A percentile compares a stretch with the other conserved stretches of the same genome.
phyloP scores from a whole-genome alignment of 2,888 invertebrate species.

The Sceliomorpha sp. region DNA sequence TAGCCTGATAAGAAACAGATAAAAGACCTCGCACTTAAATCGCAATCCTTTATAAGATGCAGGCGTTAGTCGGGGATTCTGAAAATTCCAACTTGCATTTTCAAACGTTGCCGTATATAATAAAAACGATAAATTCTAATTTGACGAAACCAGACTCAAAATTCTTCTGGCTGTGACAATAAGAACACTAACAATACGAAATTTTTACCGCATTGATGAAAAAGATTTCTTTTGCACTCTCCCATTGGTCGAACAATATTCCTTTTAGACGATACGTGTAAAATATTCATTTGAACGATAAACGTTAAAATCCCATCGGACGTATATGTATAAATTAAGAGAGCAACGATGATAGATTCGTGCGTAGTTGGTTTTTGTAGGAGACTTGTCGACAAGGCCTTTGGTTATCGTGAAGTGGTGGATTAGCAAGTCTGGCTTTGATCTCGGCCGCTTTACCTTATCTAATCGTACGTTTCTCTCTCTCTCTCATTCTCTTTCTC shows the following conservation, averaged over 20 bases:
- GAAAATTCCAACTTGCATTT: no score
- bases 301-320: no score
- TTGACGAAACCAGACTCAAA: no score
- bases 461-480: constrained; percentile 74
- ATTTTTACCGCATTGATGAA: no score
- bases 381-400: constrained; percentile 67
- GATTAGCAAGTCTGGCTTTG: constrained; percentile 79
- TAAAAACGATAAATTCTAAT: no score
- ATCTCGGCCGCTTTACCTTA: constrained; percentile 77
- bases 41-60: background rate
- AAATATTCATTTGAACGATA: no score
- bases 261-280: no score
- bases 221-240: no score
- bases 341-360: constrained; percentile 47
- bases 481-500: constrained; percentile 53
- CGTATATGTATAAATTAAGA: constrained; percentile 44
- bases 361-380: constrained; percentile 43
- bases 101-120: no score
- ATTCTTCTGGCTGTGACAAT: no score
- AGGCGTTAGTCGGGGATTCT: background rate
- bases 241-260: no score
- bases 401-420: constrained; percentile 78
- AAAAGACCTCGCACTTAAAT: constrained; percentile 6
- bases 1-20: constrained; percentile 2
- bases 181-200: no score